phyloP scores from a whole-genome alignment of 2,113 vertebrate genomes.

The Megalops atlanticus region DNA sequence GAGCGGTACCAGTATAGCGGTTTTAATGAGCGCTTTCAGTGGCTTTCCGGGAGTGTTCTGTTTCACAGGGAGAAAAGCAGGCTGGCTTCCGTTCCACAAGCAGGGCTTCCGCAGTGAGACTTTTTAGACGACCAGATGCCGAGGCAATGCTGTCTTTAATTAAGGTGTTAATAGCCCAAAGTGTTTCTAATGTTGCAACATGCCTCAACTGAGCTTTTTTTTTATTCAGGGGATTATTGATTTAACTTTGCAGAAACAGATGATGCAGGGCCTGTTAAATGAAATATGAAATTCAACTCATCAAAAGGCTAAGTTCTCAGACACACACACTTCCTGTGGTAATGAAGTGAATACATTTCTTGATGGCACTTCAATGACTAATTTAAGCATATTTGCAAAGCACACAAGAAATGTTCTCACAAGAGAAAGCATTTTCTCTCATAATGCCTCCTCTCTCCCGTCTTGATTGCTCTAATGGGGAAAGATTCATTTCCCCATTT shows the following conservation, averaged over 20 bases:
- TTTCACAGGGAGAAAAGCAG: constrained; percentile 1
- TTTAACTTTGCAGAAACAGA: constrained; percentile 36
- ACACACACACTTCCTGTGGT: constrained; percentile 28
- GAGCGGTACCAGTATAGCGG: not conserved
- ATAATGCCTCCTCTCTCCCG: constrained; percentile 22
- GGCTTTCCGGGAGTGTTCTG: constrained; percentile 14
- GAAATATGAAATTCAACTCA: constrained; percentile 55
- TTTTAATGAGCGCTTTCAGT: not conserved
- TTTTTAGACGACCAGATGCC: constrained; percentile 6
- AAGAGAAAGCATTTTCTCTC: constrained; percentile 40
- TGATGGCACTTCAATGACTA: constrained; percentile 58
- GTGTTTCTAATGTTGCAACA: constrained; percentile 40
- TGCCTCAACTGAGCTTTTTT: constrained; percentile 44
- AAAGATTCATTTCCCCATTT: constrained; percentile 45
- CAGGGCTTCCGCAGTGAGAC: not conserved
- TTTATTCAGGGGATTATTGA: constrained; percentile 48
- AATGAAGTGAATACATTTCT: constrained; percentile 61
- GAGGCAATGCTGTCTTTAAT: constrained; percentile 33
- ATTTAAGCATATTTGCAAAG: constrained; percentile 63
- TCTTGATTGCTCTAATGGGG: constrained; percentile 47
- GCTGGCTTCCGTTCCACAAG: not conserved
- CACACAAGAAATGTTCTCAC: constrained; percentile 56
- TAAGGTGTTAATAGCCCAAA: constrained; percentile 49
- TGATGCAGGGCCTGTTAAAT: constrained; percentile 59
- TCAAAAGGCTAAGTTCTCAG: constrained; percentile 31